A percentile compares a stretch with the other conserved stretches of the same genome.
Evolutionary conservation across 2,797 vertebrate genomes (phyloP).

Genomic region (Synanceia verrucosa): DNA sequence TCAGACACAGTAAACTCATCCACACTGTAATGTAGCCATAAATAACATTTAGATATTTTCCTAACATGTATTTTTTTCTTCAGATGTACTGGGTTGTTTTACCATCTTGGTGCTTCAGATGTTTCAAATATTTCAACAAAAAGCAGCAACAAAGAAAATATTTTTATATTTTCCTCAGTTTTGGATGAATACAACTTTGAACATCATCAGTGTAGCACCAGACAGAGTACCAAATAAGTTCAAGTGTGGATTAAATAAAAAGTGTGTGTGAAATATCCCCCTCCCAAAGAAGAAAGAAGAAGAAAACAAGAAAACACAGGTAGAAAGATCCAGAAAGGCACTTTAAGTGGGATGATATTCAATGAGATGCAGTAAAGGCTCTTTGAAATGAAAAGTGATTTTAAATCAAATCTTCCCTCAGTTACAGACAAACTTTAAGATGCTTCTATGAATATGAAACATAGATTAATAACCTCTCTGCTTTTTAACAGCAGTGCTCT

Average conservation of each 20-base stretch:
- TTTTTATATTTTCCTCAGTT: constrained; percentile 25
- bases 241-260: constrained; percentile 37
- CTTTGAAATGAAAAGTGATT: constrained; percentile 30
- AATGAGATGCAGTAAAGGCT: constrained; percentile 42
- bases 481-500: neutral
- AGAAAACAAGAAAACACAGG: constrained; percentile 30
- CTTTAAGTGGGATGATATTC: constrained; percentile 67
- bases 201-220: constrained; percentile 78
- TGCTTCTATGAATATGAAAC: neutral
- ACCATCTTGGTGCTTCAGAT: constrained; percentile 45
- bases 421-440: neutral
- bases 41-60: constrained; percentile 47
- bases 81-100: neutral
- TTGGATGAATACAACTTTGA: constrained; percentile 38
- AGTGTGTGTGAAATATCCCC: constrained; percentile 11
- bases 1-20: constrained; percentile 36
- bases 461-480: neutral
- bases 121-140: constrained; percentile 40
- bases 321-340: constrained; percentile 75
- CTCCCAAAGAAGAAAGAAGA: neutral
- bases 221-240: constrained; percentile 65
- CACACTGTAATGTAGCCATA: constrained; percentile 31
- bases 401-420: constrained; percentile 11
- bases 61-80: neutral
- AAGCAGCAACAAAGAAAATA: constrained; percentile 58